These are phyloP conservation scores for Xyliphius kryptos DNA, from an alignment of 2,113 vertebrate species.

Conservation along the genomic window DNA sequence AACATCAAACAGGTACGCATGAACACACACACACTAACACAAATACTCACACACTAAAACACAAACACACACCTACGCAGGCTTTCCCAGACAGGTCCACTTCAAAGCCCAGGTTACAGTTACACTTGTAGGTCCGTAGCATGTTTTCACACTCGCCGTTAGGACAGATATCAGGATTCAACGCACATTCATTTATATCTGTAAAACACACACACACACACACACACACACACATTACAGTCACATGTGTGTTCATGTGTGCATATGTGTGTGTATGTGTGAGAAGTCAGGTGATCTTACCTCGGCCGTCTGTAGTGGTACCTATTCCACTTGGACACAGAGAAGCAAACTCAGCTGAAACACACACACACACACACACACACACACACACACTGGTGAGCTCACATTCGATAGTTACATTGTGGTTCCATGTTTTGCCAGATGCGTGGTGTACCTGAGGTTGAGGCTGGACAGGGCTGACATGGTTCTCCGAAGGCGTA, in stretches of 20 bases:
- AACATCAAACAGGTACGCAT: no score
- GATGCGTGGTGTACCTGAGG: conserved; percentile 73
- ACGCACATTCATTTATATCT: conserved; percentile 87
- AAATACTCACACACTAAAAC: no score
- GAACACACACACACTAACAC: no score
- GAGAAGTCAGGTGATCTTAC: no score
- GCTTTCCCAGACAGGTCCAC: conserved; percentile 83
- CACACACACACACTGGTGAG: no score
- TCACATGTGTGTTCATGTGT: no score
- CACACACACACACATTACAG: no score
- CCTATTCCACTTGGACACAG: conserved; percentile 84
- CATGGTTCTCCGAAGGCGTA: conserved; percentile 96
- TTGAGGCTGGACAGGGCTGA: conserved; percentile 85
- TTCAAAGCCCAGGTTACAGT: conserved; percentile 89
- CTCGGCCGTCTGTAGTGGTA: conserved; percentile 76
- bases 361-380: conserved; percentile 44
- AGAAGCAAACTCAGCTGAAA: conserved; percentile 87
- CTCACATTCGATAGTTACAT: no score
- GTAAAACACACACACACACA: no score
- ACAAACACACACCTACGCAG: conserved; percentile 89
- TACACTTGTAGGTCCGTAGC: conserved; percentile 87
- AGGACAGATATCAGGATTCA: conserved; percentile 90
- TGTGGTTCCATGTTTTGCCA: no score
- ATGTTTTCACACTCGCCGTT: conserved; percentile 96
- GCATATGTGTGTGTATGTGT: conserved; percentile 11